Evolutionary conservation across 2,888 invertebrate species (phyloP).

Genomic region (Ephialtes manifestator): DNA sequence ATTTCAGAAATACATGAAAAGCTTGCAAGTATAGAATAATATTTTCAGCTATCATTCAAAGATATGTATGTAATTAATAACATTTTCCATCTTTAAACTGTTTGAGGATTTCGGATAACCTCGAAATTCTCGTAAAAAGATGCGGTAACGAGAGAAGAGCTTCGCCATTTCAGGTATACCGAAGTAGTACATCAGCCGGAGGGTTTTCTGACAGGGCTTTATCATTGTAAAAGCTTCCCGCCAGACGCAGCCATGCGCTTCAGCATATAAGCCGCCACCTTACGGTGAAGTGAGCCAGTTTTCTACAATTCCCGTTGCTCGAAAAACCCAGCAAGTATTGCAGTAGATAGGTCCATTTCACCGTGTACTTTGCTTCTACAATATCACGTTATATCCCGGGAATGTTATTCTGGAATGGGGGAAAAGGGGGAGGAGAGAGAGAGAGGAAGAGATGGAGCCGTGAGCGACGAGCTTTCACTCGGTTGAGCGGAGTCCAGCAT

Average conservation of each 20-base stretch:
- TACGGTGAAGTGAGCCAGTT: not conserved
- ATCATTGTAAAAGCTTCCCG: slow-evolving; percentile 26
- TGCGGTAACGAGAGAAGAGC: slow-evolving; percentile 14
- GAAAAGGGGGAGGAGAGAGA: not conserved
- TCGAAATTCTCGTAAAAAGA: not conserved
- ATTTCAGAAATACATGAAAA: not conserved
- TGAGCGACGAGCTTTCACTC: slow-evolving; percentile 47
- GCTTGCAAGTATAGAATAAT: not conserved
- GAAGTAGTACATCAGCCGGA: slow-evolving; percentile 11
- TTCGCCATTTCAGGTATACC: slow-evolving; percentile 2
- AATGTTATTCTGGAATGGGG: slow-evolving; percentile 42
- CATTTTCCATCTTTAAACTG: not conserved
- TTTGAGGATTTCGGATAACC: no score
- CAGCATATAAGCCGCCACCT: not conserved
- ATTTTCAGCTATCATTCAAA: not conserved
- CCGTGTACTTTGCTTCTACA: slow-evolving; percentile 1
- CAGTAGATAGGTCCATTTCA: slow-evolving; percentile 34
- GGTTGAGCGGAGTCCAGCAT: slow-evolving; percentile 47
- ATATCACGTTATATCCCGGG: slow-evolving; percentile 43
- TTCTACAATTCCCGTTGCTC: not conserved
- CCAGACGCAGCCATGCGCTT: not conserved
- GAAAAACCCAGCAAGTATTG: not conserved
- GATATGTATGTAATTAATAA: not conserved
- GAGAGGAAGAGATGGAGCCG: slow-evolving; percentile 29
- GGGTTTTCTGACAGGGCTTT: slow-evolving; percentile 24